phyloP scores from a whole-genome alignment of 2,113 vertebrate genomes.

The Gila orcuttii region DNA sequence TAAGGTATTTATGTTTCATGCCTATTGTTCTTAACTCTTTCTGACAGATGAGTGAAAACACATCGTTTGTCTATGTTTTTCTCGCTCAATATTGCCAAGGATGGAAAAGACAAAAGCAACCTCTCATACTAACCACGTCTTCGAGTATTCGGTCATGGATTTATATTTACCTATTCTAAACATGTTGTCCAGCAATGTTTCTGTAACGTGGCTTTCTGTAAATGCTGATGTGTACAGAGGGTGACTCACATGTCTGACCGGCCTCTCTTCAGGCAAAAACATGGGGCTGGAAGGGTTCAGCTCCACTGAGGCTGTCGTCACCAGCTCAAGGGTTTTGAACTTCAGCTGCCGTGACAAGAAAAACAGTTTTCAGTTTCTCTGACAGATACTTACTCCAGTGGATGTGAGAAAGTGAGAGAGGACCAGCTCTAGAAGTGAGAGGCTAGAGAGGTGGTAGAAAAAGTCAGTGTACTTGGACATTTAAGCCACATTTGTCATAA shows the following conservation, averaged over 20 bases:
- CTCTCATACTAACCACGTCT: neutral
- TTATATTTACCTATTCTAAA: neutral
- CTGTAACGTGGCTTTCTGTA: constrained; percentile 26
- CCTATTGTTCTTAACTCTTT: neutral
- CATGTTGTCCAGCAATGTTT: constrained; percentile 26
- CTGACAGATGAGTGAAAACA: neutral
- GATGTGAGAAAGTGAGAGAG: neutral
- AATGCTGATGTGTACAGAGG: constrained; percentile 30
- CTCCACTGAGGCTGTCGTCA: constrained; percentile 63
- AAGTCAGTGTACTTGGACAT: neutral
- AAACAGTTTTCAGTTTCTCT: constrained; percentile 30
- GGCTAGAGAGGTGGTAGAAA: neutral
- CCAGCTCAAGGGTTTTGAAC: constrained; percentile 63
- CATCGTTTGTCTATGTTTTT: neutral
- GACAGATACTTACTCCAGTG: neutral
- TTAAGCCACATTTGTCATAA: neutral
- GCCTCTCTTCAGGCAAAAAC: constrained; percentile 61
- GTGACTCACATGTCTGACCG: constrained; percentile 62
- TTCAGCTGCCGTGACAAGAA: constrained; percentile 58
- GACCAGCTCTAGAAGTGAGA: neutral
- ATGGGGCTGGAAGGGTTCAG: constrained; percentile 60
- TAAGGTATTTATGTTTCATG: neutral
- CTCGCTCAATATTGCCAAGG: neutral
- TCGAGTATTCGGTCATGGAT: neutral
- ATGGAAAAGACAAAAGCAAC: neutral